Evolutionary conservation across 2,113 vertebrate genomes (phyloP).

Genomic region (Tonatia bakeri): DNA sequence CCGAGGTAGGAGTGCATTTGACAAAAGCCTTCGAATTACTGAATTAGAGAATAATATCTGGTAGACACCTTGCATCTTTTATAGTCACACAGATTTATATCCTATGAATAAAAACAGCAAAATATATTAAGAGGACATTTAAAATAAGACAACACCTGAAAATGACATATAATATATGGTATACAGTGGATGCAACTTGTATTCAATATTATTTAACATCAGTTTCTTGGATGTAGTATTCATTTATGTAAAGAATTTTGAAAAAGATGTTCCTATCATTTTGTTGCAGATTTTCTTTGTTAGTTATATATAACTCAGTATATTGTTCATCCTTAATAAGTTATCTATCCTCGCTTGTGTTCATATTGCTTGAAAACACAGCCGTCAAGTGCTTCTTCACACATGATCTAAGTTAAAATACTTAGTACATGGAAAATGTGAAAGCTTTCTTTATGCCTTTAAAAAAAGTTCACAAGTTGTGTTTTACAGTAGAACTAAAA

Average conservation of each 20-base stretch:
- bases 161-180: not conserved
- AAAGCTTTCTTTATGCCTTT: not conserved
- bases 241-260: not conserved
- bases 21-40: not conserved
- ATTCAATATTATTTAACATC: not conserved
- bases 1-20: not conserved
- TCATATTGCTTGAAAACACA: not conserved
- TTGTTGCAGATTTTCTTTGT: not conserved
- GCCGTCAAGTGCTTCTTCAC: not conserved
- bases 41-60: not conserved
- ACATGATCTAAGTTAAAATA: not conserved
- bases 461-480: not conserved
- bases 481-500: constrained; percentile 31
- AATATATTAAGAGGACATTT: not conserved
- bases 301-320: not conserved
- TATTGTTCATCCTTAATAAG: not conserved
- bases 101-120: not conserved
- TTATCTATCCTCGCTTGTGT: not conserved
- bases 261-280: not conserved
- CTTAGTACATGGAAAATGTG: not conserved
- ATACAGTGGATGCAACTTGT: not conserved
- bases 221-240: not conserved
- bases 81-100: not conserved
- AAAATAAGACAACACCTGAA: not conserved
- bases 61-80: not conserved